Evolutionary conservation across 2,113 vertebrate species (phyloP).

Genomic region (Pogonocichla stellata): DNA sequence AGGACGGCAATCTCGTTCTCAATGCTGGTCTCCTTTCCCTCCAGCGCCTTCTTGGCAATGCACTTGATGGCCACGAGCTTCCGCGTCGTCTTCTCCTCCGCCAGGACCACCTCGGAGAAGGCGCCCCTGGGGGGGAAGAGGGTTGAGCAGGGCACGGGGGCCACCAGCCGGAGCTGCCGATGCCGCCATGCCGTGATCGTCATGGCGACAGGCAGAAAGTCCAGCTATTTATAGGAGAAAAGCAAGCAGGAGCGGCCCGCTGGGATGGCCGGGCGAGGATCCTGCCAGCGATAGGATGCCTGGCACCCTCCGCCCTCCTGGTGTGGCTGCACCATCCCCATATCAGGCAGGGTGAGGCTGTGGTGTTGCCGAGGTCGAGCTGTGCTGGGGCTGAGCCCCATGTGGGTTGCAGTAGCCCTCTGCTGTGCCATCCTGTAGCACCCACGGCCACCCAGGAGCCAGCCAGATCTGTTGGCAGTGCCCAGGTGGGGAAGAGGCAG

Average conservation of each 20-base stretch:
- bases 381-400: accelerated
- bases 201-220: slow-evolving; percentile 58
- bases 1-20: slow-evolving; percentile 96
- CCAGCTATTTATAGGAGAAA: slow-evolving; percentile 70
- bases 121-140: slow-evolving; percentile 80
- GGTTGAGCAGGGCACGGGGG: background rate
- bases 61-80: slow-evolving; percentile 97
- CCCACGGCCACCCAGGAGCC: background rate
- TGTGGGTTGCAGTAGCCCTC: background rate
- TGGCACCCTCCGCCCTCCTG: background rate
- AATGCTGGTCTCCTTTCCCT: slow-evolving; percentile 96
- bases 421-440: background rate
- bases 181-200: background rate
- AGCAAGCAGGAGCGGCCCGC: background rate
- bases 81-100: slow-evolving; percentile 89
- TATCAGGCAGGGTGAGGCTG: background rate
- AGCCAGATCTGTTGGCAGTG: background rate
- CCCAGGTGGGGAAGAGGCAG: background rate
- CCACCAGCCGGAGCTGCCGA: accelerated
- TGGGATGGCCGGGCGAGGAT: background rate
- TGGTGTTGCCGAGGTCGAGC: background rate
- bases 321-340: background rate
- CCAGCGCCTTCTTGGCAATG: slow-evolving; percentile 93
- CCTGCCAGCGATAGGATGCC: background rate
- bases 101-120: slow-evolving; percentile 97